These are phyloP conservation scores for Lagopus leucura DNA, from an alignment of 2,113 vertebrate species.

Conservation along the genomic window DNA sequence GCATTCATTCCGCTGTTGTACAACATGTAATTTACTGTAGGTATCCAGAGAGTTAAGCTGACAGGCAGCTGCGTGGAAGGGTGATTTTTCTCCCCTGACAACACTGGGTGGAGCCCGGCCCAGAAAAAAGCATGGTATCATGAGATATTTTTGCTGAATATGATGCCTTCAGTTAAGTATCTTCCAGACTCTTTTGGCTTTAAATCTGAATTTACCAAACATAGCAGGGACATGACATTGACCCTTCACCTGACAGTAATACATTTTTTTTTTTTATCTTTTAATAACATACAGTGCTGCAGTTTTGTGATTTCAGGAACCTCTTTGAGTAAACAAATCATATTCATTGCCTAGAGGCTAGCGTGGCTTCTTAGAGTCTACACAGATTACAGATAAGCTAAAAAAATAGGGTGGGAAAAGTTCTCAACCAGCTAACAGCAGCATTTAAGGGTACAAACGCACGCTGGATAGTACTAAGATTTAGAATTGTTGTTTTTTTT, in stretches of 20 bases:
- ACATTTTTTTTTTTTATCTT: conserved; percentile 55
- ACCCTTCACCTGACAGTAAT: conserved; percentile 62
- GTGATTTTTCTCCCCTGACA: conserved; percentile 34
- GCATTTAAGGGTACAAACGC: neutral
- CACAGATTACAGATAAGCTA: conserved; percentile 40
- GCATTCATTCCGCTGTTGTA: neutral
- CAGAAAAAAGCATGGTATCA: conserved; percentile 5
- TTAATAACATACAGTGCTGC: conserved; percentile 52
- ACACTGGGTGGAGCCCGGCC: neutral
- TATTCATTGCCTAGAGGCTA: neutral
- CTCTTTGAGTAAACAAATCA: conserved; percentile 62
- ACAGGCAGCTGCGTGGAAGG: neutral
- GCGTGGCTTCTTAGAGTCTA: neutral
- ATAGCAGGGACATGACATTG: conserved; percentile 38
- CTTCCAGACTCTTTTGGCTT: conserved; percentile 27
- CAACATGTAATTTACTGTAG: neutral
- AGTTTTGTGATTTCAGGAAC: neutral
- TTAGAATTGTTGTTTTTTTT: neutral
- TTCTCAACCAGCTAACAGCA: neutral
- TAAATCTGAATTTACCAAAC: conserved; percentile 43
- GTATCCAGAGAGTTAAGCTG: neutral
- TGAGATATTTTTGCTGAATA: conserved; percentile 41
- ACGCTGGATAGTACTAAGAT: neutral
- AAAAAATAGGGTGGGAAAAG: conserved; percentile 20
- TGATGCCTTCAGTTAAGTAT: neutral